phyloP scores from a whole-genome alignment of 2,888 invertebrate species.

The Anorthoa munda region DNA sequence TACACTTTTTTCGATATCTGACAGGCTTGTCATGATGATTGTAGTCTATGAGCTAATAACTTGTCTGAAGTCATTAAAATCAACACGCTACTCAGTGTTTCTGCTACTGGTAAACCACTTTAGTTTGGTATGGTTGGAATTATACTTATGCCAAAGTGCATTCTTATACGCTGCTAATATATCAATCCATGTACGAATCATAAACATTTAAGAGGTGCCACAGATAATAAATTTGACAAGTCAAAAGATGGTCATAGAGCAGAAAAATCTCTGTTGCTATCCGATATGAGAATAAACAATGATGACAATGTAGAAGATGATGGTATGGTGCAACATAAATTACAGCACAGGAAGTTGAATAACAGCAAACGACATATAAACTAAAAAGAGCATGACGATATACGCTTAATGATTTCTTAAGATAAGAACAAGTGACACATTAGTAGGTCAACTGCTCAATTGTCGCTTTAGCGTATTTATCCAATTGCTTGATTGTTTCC shows the following conservation, averaged over 20 bases:
- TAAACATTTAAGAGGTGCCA: neutral
- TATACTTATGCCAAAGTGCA: slow-evolving; percentile 20
- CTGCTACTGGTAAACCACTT: slow-evolving; percentile 4
- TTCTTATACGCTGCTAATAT: slow-evolving; percentile 5
- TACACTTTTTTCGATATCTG: slow-evolving; percentile 43
- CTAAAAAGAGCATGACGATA: slow-evolving; percentile 29
- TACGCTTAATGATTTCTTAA: slow-evolving; percentile 45
- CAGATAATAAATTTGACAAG: neutral
- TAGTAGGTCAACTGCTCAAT: slow-evolving; percentile 73
- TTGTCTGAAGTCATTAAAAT: slow-evolving; percentile 62
- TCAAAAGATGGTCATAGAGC: neutral
- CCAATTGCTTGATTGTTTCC: slow-evolving; percentile 80
- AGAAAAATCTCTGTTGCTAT: neutral
- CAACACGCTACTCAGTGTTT: slow-evolving; percentile 56
- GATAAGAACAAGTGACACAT: slow-evolving; percentile 48
- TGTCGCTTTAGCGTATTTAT: slow-evolving; percentile 76
- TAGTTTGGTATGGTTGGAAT: slow-evolving; percentile 18
- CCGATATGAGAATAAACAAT: neutral
- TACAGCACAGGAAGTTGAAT: neutral
- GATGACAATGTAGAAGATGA: neutral
- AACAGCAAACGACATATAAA: neutral
- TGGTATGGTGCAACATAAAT: neutral
- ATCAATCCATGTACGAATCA: neutral
- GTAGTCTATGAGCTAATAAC: slow-evolving; percentile 60
- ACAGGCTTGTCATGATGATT: slow-evolving; percentile 54